Conservation (phyloP, 1,140 invertebrate genomes). For the Drosophila pruinosa region DNA sequence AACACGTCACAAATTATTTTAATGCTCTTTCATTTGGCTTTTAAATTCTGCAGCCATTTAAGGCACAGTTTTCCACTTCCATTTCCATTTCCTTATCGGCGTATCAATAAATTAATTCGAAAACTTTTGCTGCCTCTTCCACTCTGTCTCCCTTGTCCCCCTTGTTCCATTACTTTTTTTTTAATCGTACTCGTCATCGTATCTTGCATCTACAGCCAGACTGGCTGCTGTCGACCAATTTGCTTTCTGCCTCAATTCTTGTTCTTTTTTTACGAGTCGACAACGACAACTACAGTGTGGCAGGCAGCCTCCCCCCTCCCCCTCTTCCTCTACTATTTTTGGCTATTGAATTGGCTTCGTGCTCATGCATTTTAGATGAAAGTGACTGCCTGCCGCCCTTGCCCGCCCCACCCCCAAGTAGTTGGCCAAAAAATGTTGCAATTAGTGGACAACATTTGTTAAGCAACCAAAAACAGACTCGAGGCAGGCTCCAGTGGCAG, state of each 20-base stretch:
- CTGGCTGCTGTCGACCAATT: conserved; percentile 61
- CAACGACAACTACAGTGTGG: conserved; percentile 63
- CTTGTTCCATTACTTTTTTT: conserved; percentile 7
- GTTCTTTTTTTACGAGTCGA: conserved; percentile 20
- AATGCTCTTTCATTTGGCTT: conserved; percentile 42
- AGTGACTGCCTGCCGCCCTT: conserved; percentile 66
- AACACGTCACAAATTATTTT: conserved; percentile 40
- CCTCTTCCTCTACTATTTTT: conserved; percentile 45
- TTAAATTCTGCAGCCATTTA: conserved; percentile 37
- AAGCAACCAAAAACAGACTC: conserved; percentile 48
- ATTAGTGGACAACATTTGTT: conserved; percentile 79
- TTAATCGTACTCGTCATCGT: conserved; percentile 56
- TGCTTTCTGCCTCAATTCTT: conserved; percentile 29
- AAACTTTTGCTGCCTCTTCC: conserved; percentile 73
- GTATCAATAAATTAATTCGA: conserved; percentile 81
- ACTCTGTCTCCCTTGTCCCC: background rate
- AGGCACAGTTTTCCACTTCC: conserved; percentile 29
- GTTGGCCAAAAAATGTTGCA: conserved; percentile 63
- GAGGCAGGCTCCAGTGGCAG: conserved; percentile 16
- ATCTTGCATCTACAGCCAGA: conserved; percentile 76
- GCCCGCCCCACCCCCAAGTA: conserved; percentile 21
- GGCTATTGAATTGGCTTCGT: conserved; percentile 79
- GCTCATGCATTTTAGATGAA: conserved; percentile 81
- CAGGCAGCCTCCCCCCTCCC: conserved; percentile 42
- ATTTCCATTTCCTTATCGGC: conserved; percentile 53